Evolutionary conservation across 2,113 vertebrate genomes (phyloP).

Genomic region (Rhinichthys klamathensis): DNA sequence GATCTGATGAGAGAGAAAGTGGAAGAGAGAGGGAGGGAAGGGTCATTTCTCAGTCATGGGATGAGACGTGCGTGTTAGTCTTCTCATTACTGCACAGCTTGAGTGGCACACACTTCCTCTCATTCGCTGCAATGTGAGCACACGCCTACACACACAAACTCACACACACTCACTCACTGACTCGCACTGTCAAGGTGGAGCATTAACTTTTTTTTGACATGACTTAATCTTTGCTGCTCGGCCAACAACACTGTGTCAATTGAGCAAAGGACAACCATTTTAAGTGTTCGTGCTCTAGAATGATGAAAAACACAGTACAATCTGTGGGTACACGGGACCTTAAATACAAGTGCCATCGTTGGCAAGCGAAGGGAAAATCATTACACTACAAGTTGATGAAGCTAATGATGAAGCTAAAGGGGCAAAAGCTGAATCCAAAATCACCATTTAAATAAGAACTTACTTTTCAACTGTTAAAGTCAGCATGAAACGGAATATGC

Average conservation of each 20-base stretch:
- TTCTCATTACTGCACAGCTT: conserved; percentile 61
- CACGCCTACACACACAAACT: conserved; percentile 39
- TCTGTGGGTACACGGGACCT: not conserved
- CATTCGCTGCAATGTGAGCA: conserved; percentile 39
- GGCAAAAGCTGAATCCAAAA: not conserved
- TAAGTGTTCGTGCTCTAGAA: not conserved
- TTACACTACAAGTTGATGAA: not conserved
- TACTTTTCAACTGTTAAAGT: not conserved
- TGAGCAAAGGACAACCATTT: conserved; percentile 4
- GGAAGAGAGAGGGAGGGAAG: conserved; percentile 39
- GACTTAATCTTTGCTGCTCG: conserved; percentile 2
- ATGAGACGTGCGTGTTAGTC: conserved; percentile 54
- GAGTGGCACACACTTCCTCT: conserved; percentile 55
- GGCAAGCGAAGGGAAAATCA: not conserved
- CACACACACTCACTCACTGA: conserved; percentile 28
- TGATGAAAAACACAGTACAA: not conserved
- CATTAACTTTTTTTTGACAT: conserved; percentile 33
- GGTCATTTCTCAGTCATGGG: conserved; percentile 58
- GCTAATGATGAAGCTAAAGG: not conserved
- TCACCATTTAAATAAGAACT: not conserved
- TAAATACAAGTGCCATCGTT: not conserved
- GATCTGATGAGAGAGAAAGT: conserved; percentile 51
- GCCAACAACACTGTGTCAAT: conserved; percentile 12
- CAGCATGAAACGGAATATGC: too few species aligned
- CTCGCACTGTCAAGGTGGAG: conserved; percentile 34